These are phyloP conservation scores for Ciconia stormi DNA, from an alignment of 2,113 vertebrate genomes.

Conservation along the genomic window DNA sequence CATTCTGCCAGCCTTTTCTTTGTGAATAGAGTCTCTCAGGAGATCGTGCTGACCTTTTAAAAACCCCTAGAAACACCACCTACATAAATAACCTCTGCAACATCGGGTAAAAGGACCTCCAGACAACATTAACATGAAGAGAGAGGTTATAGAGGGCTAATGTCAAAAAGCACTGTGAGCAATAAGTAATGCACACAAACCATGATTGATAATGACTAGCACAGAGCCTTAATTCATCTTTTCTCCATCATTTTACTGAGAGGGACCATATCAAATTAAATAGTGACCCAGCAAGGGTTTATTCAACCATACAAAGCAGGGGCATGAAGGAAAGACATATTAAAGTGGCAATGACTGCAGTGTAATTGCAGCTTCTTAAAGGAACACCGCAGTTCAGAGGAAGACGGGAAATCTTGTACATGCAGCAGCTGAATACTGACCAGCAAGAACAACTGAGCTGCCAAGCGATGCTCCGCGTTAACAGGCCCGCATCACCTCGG, in stretches of 20 bases:
- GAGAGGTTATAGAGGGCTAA: constrained; percentile 71
- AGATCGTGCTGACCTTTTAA: constrained; percentile 75
- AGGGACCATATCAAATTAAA: constrained; percentile 75
- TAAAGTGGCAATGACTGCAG: constrained; percentile 42
- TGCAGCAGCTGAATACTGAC: not conserved
- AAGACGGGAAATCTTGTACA: not conserved
- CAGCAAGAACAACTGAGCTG: not conserved
- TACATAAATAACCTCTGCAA: constrained; percentile 77
- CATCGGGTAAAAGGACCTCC: constrained; percentile 41
- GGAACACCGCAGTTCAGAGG: not conserved
- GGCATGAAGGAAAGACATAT: constrained; percentile 49
- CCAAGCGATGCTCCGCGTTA: accelerated
- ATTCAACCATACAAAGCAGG: constrained; percentile 69
- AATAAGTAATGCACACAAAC: constrained; percentile 85
- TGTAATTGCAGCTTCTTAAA: constrained; percentile 53
- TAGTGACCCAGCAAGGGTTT: constrained; percentile 69
- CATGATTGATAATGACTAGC: constrained; percentile 81
- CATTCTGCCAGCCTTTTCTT: not conserved
- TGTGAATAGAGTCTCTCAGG: constrained; percentile 41
- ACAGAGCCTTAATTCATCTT: constrained; percentile 79
- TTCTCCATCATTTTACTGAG: constrained; percentile 76
- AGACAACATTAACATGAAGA: constrained; percentile 57
- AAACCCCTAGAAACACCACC: constrained; percentile 71
- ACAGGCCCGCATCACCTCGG: accelerated
- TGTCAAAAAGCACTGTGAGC: constrained; percentile 82